Base-by-base conservation (phyloP, 2,888 invertebrate species). In the Eudemis profundana region DNA sequence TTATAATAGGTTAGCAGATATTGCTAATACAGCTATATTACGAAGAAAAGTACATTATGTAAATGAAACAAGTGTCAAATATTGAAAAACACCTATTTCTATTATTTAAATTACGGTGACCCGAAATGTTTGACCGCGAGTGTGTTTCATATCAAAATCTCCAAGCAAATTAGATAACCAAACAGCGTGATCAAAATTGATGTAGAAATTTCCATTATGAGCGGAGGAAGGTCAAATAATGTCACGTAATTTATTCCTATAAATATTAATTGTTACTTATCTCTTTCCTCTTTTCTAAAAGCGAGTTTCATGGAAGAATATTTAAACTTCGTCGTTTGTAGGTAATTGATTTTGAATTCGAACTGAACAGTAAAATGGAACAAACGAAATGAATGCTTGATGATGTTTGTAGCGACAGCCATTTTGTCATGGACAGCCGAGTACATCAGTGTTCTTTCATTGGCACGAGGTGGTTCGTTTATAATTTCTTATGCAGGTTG, bases 371-470 rank as follows among this genome's bases (percentile, higher is more conserved):
- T 29, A 12, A 50, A 29, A 33, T 50, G 33, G 17, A 50, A 10
- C 50, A 50, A 5, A 29, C 27, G 4, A 33, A 50, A 33, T 15
- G 27, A 49, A 27, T 49, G 12, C 15, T 27, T 49, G 14, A 49
- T 29, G 5, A 33, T 50, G 50, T 29, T 33, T 29, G 17, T 15
- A 7, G 49, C 8, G 19, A 23, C 23, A 21, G 47, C 14, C 12
- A 15, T 49, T 27, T 27, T 27, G 2, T 5, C 19, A 3, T 23
- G 33, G 8, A 50, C 50, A 14, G 33, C 27, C 27, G 27, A 7
- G 4, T 27, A 10, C 1, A 27, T 2, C n/a, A n/a, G n/a, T n/a
- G n/a, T n/a, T n/a, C n/a, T n/a, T n/a, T n/a, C n/a, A n/a, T n/a
- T n/a, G n/a, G n/a, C n/a, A n/a, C n/a, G n/a, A n/a, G n/a, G n/a